Percentiles rank a stretch among this genome's conserved stretches.
phyloP scores from a whole-genome alignment of 2,113 vertebrate species.

The Vidua chalybeata region DNA sequence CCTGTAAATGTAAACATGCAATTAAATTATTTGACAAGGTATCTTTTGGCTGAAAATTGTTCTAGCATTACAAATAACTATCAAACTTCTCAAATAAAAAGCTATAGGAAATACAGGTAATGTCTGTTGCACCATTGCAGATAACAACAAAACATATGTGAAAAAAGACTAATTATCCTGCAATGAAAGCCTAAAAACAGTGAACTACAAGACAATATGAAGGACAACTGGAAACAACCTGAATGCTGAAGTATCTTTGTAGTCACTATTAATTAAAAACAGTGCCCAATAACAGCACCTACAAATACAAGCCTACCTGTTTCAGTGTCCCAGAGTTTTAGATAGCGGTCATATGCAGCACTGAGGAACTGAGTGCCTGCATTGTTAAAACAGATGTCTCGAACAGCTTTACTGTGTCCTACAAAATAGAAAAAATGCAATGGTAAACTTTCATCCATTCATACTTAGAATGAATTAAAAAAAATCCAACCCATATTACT shows the following conservation, averaged over 20 bases:
- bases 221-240: background rate
- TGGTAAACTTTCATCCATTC: background rate
- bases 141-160: background rate
- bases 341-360: slow-evolving; percentile 93
- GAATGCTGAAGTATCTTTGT: background rate
- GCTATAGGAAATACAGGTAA: background rate
- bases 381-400: slow-evolving; percentile 97
- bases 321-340: slow-evolving; percentile 98
- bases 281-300: background rate
- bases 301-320: slow-evolving; percentile 80
- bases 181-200: background rate
- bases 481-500: background rate
- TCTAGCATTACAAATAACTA: background rate
- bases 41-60: background rate
- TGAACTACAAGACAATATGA: background rate
- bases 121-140: background rate
- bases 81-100: background rate
- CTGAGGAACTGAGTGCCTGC: slow-evolving; percentile 91
- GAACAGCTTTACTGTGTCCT: slow-evolving; percentile 97
- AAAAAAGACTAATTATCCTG: background rate
- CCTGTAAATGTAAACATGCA: background rate
- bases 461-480: background rate
- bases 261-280: background rate
- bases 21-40: background rate
- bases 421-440: background rate